Conservation (phyloP, 2,113 vertebrate genomes). For the Neolamprologus ventralis region DNA sequence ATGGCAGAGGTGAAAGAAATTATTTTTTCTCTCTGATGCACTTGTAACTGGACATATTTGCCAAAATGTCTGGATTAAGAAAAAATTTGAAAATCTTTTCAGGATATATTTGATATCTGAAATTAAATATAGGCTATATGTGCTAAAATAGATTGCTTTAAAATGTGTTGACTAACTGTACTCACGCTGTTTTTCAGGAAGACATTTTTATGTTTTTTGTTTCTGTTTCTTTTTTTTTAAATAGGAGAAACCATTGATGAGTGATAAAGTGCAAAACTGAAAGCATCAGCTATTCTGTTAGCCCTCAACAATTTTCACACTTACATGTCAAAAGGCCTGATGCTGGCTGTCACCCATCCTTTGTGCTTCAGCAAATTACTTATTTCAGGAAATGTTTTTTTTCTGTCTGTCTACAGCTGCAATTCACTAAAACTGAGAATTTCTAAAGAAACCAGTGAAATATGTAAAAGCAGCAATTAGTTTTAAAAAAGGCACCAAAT, state of each 20-base stretch:
- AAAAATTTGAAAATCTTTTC: not conserved
- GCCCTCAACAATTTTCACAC: not conserved
- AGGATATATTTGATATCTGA: not conserved
- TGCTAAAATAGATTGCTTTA: not conserved
- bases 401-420: not conserved
- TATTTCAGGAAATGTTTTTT: not conserved
- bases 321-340: slow-evolving; percentile 2
- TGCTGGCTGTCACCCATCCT: not conserved
- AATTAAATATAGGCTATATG: not conserved
- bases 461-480: not conserved
- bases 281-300: not conserved
- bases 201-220: not conserved
- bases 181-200: not conserved
- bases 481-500: not conserved
- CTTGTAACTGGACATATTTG: not conserved
- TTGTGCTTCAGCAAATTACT: not conserved
- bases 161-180: not conserved
- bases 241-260: not conserved
- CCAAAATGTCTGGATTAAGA: not conserved
- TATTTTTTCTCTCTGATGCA: not conserved
- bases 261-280: not conserved
- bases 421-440: not conserved
- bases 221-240: not conserved
- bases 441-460: not conserved
- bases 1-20: not conserved